A percentile compares a stretch with the other conserved stretches of the same genome.
These are phyloP conservation scores for Prenolepis imparis DNA, from an alignment of 2,888 invertebrate genomes.

Conservation along the genomic window DNA sequence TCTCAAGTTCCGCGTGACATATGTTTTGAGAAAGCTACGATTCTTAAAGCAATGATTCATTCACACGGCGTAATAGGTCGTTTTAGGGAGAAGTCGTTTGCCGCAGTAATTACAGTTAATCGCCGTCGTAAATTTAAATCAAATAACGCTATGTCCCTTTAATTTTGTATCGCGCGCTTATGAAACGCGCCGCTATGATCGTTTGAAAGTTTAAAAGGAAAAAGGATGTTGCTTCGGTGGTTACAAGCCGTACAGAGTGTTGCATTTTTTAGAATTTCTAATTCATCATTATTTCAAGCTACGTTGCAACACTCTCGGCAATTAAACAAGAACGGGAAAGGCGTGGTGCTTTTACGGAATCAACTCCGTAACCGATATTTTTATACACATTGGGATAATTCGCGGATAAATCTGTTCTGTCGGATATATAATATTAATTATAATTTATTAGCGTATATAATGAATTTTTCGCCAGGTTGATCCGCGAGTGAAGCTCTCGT, in stretches of 20 bases:
- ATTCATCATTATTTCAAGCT: constrained; percentile 40
- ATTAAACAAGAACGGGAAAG: constrained; percentile 45
- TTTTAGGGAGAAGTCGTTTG: constrained; percentile 38
- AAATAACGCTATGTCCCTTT: constrained; percentile 7
- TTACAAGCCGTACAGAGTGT: constrained; percentile 2
- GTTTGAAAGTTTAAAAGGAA: not conserved
- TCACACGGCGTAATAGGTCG: constrained; percentile 46
- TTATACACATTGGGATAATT: not conserved
- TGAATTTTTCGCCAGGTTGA: not conserved
- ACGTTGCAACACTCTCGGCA: constrained; percentile 27
- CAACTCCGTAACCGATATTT: constrained; percentile 27
- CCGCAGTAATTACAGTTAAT: constrained; percentile 36
- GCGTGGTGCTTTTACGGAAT: constrained; percentile 21
- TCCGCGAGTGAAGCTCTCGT: not conserved
- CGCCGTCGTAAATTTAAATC: constrained; percentile 23
- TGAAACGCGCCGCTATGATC: not conserved
- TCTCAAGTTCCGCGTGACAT: not conserved
- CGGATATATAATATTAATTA: not conserved
- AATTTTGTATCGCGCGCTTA: constrained; percentile 10
- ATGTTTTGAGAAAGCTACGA: constrained; percentile 64
- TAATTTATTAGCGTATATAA: constrained; percentile 1
- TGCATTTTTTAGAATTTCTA: constrained; percentile 33
- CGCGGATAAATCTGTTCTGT: not conserved
- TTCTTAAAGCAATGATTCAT: constrained; percentile 68
- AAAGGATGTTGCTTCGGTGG: not conserved